A percentile compares a stretch with the other conserved stretches of the same genome.
phyloP scores from a whole-genome alignment of 2,797 vertebrate genomes.

The Coranthus polyacanthus region DNA sequence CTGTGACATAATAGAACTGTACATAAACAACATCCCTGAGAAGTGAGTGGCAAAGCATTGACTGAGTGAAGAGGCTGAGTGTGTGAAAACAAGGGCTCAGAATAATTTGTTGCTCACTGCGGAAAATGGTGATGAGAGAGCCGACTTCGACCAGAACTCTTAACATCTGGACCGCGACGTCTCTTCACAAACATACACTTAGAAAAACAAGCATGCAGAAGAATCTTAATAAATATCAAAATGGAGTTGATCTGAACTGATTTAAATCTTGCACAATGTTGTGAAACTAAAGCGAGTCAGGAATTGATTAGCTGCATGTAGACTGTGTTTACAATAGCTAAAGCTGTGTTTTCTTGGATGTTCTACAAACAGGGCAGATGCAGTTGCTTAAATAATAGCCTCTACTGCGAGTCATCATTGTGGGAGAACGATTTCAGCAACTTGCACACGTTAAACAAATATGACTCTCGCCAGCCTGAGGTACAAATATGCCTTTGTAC shows the following conservation, averaged over 20 bases:
- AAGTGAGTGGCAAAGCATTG: constrained; percentile 67
- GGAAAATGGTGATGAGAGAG: constrained; percentile 46
- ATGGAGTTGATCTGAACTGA: neutral
- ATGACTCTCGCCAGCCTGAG: too few species aligned
- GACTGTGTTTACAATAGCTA: too few species aligned
- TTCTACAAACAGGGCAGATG: neutral
- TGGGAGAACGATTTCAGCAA: neutral
- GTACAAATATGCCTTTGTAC: too few species aligned
- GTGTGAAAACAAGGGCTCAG: constrained; percentile 67
- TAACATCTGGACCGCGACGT: constrained; percentile 45
- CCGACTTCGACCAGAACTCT: constrained; percentile 24
- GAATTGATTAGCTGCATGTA: neutral
- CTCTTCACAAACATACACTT: constrained; percentile 23
- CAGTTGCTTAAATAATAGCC: neutral
- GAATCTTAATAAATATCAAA: neutral
- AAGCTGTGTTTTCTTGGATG: too few species aligned
- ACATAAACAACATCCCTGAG: constrained; percentile 83
- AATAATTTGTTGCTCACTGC: constrained; percentile 58
- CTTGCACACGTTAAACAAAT: neutral
- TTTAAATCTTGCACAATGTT: neutral
- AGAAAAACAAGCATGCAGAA: constrained; percentile 13
- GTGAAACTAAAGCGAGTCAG: neutral
- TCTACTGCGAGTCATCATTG: neutral
- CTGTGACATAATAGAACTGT: constrained; percentile 85
- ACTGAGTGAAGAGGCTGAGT: constrained; percentile 63